phyloP scores from a whole-genome alignment of 2,797 vertebrate species.

The Eidolon dupreanum region DNA sequence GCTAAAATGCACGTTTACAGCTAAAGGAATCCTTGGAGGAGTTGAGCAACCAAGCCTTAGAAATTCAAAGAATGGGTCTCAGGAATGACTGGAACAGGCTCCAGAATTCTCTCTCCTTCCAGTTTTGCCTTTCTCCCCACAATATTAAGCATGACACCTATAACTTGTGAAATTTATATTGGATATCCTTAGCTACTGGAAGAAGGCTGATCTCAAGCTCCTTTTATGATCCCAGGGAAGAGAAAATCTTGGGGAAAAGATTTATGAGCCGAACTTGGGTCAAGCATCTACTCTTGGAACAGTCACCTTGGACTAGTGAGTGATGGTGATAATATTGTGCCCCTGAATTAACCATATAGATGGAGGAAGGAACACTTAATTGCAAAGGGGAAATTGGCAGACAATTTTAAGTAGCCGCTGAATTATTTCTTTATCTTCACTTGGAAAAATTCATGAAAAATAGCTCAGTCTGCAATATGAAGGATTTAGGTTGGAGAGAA shows the following conservation, averaged over 20 bases:
- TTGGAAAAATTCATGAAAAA: slow-evolving; percentile 49
- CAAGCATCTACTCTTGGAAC: neutral
- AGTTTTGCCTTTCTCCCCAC: neutral
- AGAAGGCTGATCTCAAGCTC: neutral
- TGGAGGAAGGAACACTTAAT: neutral
- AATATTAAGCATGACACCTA: neutral
- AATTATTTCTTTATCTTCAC: slow-evolving; percentile 33
- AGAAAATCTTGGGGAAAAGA: neutral
- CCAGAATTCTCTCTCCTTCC: neutral
- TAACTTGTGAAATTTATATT: neutral
- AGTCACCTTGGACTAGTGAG: neutral
- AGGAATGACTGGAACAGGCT: neutral
- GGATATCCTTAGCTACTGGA: neutral
- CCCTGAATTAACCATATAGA: neutral
- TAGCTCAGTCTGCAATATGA: slow-evolving; percentile 39
- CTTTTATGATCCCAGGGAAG: neutral
- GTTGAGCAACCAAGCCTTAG: neutral
- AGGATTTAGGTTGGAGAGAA: slow-evolving; percentile 44
- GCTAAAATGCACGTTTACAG: neutral
- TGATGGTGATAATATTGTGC: neutral
- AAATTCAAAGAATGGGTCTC: neutral
- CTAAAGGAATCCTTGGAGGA: neutral
- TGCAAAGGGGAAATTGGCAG: neutral
- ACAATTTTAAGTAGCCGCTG: neutral
- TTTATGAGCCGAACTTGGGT: neutral